phyloP scores from a whole-genome alignment of 2,113 vertebrate genomes.

The Dunckerocampus dactyliophorus region DNA sequence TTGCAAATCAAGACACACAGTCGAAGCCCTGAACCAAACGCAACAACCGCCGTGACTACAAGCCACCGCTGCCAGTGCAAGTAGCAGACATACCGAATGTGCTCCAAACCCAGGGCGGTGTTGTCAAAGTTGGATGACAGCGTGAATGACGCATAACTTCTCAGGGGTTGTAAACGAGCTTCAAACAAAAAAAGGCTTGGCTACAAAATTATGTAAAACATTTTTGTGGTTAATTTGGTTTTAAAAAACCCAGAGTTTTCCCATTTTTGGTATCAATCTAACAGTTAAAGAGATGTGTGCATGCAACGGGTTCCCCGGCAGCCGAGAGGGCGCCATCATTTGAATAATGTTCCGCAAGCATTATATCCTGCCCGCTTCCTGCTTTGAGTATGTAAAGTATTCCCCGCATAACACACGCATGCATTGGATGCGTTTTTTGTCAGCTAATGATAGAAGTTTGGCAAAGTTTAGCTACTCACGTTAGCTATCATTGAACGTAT shows the following conservation, averaged over 20 bases:
- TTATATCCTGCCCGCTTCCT: no score
- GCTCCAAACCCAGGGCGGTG: constrained; percentile 25
- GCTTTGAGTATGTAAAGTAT: no score
- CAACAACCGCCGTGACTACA: constrained; percentile 44
- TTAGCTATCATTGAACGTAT: no score
- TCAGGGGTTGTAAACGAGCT: not conserved
- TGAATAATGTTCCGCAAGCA: no score
- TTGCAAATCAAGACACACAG: constrained; percentile 41
- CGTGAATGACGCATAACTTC: constrained; percentile 6
- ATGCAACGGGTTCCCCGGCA: no score
- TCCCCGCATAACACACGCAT: no score
- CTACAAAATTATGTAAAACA: not conserved
- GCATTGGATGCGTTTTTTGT: no score
- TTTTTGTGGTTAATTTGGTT: not conserved
- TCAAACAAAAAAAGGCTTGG: not conserved
- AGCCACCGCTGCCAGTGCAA: constrained; percentile 23
- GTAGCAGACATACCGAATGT: constrained; percentile 30
- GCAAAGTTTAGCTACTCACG: no score
- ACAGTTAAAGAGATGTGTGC: no score
- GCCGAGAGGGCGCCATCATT: no score
- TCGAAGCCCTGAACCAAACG: constrained; percentile 32
- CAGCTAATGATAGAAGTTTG: no score
- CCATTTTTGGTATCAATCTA: no score
- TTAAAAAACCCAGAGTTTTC: not conserved
- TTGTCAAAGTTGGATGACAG: constrained; percentile 3